Percentiles rank a stretch among this genome's conserved stretches.
Conservation (phyloP, 2,113 vertebrate species). For the Dasyornis broadbenti region DNA sequence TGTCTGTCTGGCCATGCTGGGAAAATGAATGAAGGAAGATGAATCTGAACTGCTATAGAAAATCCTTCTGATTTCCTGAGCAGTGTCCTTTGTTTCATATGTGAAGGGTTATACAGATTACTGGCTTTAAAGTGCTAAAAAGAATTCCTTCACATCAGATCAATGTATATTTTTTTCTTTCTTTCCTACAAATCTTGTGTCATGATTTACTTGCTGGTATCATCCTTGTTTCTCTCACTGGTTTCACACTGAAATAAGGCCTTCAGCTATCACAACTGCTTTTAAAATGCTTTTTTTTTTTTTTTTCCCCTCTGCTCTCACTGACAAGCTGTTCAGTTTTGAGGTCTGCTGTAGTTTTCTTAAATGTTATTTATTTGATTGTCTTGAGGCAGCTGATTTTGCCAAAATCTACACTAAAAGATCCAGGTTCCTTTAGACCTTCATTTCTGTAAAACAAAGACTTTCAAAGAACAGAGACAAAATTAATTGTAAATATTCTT, state of each 20-base stretch:
- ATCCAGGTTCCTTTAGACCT: not conserved
- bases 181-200: not conserved
- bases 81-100: not conserved
- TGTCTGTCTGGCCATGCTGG: not conserved
- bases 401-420: not conserved
- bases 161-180: not conserved
- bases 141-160: not conserved
- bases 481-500: not conserved
- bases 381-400: not conserved
- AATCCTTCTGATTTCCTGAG: not conserved
- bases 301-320: not conserved
- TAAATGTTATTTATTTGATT: not conserved
- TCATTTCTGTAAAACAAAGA: not conserved
- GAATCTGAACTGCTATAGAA: not conserved
- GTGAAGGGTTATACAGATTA: not conserved
- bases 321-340: not conserved
- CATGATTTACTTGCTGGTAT: not conserved
- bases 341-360: not conserved
- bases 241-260: not conserved
- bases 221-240: not conserved
- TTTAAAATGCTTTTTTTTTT: not conserved
- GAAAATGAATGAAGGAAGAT: not conserved
- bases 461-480: not conserved
- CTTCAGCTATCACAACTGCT: not conserved
- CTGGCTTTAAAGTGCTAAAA: not conserved